Evolutionary conservation across 37 sponge, comb jelly and placozoan genomes (phyloP).

Genomic region (Chondrilla cf. caribensis): DNA sequence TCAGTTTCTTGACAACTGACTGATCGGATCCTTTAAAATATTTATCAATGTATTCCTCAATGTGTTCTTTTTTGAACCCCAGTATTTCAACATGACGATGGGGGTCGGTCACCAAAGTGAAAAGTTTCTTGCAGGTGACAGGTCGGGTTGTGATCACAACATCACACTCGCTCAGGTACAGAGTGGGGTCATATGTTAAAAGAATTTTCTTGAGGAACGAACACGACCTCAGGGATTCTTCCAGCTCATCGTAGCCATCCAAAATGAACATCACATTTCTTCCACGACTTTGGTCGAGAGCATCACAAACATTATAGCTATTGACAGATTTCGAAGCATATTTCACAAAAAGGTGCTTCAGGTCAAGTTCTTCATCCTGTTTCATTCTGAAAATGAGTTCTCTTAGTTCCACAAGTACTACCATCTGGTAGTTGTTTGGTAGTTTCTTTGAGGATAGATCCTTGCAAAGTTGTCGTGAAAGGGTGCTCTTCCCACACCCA

Average conservation of each 20-base stretch:
- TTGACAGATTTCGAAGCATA: background rate
- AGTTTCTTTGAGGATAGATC: background rate
- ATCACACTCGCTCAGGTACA: conserved; percentile 9
- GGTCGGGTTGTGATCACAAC: conserved; percentile 9
- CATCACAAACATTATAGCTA: background rate
- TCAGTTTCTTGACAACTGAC: background rate
- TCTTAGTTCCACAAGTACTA: background rate
- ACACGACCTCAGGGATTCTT: background rate
- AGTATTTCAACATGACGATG: conserved; percentile 3
- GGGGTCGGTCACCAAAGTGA: background rate
- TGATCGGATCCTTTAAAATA: background rate
- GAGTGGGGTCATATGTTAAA: background rate
- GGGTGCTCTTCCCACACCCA: conserved; percentile 6
- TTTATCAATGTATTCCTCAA: background rate
- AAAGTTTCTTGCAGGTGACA: background rate
- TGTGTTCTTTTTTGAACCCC: background rate
- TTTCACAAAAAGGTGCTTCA: background rate
- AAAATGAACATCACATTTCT: background rate
- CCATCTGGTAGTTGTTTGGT: background rate
- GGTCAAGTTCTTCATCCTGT: background rate
- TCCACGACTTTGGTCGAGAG: background rate
- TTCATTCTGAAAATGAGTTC: background rate
- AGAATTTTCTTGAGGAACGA: background rate
- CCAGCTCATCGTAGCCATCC: conserved; percentile 5
- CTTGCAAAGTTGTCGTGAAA: background rate